Evolutionary conservation across 2,888 invertebrate species (phyloP).

Genomic region (Pandemis cinnamomeana): DNA sequence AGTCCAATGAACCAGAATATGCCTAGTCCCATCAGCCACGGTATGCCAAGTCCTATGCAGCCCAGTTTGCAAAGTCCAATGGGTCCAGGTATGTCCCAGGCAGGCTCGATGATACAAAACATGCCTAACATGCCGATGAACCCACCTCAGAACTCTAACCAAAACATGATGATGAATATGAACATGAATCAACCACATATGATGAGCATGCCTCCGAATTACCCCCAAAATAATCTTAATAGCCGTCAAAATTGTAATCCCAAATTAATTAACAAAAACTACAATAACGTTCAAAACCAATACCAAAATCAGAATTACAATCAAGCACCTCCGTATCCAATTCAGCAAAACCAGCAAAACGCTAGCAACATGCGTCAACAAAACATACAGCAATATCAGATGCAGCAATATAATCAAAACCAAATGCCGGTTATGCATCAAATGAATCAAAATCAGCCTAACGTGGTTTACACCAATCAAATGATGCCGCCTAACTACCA

Average conservation of each 20-base stretch:
- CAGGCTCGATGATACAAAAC: slow-evolving; percentile 75
- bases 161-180: slow-evolving; percentile 67
- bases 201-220: slow-evolving; percentile 56
- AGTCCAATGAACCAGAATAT: slow-evolving; percentile 68
- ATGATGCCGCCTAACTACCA: slow-evolving; percentile 62
- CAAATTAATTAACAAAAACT: slow-evolving; percentile 67
- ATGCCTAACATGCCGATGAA: slow-evolving; percentile 74
- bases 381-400: slow-evolving; percentile 74
- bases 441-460: slow-evolving; percentile 63
- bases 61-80: slow-evolving; percentile 76
- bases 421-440: slow-evolving; percentile 62
- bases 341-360: slow-evolving; percentile 66
- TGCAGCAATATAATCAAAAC: slow-evolving; percentile 72
- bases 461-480: slow-evolving; percentile 67
- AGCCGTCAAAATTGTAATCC: slow-evolving; percentile 63
- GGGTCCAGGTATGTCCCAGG: slow-evolving; percentile 67
- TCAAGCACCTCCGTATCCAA: slow-evolving; percentile 66
- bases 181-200: slow-evolving; percentile 61
- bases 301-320: slow-evolving; percentile 72
- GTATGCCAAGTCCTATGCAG: slow-evolving; percentile 78
- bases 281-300: slow-evolving; percentile 67
- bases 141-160: slow-evolving; percentile 57
- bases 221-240: slow-evolving; percentile 53
- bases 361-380: slow-evolving; percentile 63
- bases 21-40: slow-evolving; percentile 75